phyloP scores from a whole-genome alignment of 1,140 invertebrate species.

The Apis cerana region DNA sequence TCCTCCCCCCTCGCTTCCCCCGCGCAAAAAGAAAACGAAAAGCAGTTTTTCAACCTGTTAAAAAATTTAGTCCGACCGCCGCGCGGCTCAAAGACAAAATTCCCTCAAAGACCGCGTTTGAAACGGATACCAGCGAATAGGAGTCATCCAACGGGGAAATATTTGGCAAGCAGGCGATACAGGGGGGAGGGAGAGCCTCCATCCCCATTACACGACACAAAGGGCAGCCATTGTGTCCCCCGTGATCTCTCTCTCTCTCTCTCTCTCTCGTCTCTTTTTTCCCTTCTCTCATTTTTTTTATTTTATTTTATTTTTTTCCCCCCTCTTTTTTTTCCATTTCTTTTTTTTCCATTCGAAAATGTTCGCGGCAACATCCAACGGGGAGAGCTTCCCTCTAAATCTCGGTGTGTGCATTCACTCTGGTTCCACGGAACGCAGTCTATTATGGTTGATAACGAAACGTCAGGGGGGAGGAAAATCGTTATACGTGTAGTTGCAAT shows the following conservation, averaged over 20 bases:
- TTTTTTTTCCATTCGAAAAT: neutral
- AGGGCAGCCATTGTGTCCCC: neutral
- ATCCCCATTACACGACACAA: slow-evolving; percentile 11
- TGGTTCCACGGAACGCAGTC: slow-evolving; percentile 19
- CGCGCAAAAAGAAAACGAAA: too few relatives aligned
- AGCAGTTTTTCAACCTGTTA: neutral
- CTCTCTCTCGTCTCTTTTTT: too few relatives aligned
- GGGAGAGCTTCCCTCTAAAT: slow-evolving; percentile 16
- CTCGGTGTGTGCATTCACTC: slow-evolving; percentile 1
- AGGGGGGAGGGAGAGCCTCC: neutral
- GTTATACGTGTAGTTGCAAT: slow-evolving; percentile 1
- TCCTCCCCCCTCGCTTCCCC: too few relatives aligned
- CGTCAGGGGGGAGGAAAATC: slow-evolving; percentile 24
- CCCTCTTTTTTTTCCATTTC: neutral
- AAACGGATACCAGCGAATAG: too few relatives aligned
- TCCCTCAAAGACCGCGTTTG: neutral
- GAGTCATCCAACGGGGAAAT: neutral
- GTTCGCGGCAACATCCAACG: slow-evolving; percentile 7
- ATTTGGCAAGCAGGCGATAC: slow-evolving; percentile 2
- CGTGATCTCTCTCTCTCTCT: neutral
- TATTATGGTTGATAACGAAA: slow-evolving; percentile 52
- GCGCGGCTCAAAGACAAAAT: neutral
- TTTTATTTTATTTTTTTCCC: neutral
- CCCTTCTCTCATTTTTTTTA: neutral
- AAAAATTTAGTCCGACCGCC: neutral